Conservation (phyloP, 1,140 invertebrate species). For the Leptestheria dahalacensis region DNA sequence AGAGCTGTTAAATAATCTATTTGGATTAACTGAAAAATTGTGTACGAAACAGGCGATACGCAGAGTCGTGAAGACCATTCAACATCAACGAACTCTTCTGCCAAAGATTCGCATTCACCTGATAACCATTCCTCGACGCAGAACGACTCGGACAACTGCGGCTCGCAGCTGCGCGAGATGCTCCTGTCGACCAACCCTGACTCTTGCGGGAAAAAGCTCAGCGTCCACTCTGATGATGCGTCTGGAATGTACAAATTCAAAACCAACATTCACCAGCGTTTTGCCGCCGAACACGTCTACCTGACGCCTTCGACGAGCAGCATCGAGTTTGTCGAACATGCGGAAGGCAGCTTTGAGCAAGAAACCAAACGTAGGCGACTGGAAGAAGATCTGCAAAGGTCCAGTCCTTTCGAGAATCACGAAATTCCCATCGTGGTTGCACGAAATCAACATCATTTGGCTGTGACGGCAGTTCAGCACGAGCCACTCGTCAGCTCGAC, state of each 20-base stretch:
- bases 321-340: no score
- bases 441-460: no score
- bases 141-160: background rate
- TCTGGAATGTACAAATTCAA: slow-evolving; percentile 49
- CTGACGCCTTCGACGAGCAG: slow-evolving; percentile 18
- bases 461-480: no score
- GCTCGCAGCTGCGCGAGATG: slow-evolving; percentile 3
- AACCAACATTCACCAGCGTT: slow-evolving; percentile 81
- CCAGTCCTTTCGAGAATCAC: background rate
- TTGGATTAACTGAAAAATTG: no score
- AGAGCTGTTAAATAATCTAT: no score
- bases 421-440: no score
- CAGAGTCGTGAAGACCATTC: no score
- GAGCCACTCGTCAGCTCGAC: no score
- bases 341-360: slow-evolving; percentile 16
- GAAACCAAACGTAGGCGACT: slow-evolving; percentile 18
- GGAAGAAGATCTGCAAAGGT: background rate
- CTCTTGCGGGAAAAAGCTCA: background rate
- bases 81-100: slow-evolving; percentile 2
- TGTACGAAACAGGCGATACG: no score
- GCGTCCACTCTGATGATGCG: slow-evolving; percentile 9
- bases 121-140: slow-evolving; percentile 2
- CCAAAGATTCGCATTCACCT: background rate
- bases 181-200: background rate
- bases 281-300: slow-evolving; percentile 31